Percentiles rank a stretch among this genome's conserved stretches.
Conservation (phyloP, 2,888 invertebrate species). For the Chymomyza caudatula region DNA sequence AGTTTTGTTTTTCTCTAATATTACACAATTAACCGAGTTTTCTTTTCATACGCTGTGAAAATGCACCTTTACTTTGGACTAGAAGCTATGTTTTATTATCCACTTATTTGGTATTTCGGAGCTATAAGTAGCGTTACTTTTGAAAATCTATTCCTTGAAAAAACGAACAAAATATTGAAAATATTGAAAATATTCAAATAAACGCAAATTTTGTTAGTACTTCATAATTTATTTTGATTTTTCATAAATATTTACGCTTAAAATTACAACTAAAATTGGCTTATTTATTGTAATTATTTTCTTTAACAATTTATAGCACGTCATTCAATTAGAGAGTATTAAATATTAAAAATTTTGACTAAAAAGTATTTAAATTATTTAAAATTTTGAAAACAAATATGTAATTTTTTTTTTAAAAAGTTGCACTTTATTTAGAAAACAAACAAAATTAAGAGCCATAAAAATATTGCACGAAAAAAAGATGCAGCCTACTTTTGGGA, state of each 20-base stretch:
- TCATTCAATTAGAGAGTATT: conserved; percentile 50
- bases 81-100: too few species aligned
- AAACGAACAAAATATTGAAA: too few species aligned
- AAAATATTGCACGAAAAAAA: conserved; percentile 9
- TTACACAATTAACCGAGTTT: too few species aligned
- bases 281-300: conserved; percentile 55
- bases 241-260: conserved; percentile 66
- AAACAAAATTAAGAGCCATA: conserved; percentile 18
- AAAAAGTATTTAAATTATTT: too few species aligned
- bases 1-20: too few species aligned
- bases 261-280: conserved; percentile 65
- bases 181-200: neutral
- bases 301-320: conserved; percentile 75
- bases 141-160: too few species aligned
- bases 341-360: conserved; percentile 22
- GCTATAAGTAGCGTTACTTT: too few species aligned
- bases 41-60: too few species aligned
- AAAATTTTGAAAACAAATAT: too few species aligned
- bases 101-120: too few species aligned
- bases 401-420: neutral
- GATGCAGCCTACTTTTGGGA: conserved; percentile 28
- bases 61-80: too few species aligned
- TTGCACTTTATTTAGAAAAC: conserved; percentile 7
- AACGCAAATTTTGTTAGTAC: neutral
- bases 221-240: conserved; percentile 20